Evolutionary conservation across 2,888 invertebrate genomes (phyloP), one percentile per base, ranked within the genome.

Genomic region (Ichneumoninae sp.): DNA sequence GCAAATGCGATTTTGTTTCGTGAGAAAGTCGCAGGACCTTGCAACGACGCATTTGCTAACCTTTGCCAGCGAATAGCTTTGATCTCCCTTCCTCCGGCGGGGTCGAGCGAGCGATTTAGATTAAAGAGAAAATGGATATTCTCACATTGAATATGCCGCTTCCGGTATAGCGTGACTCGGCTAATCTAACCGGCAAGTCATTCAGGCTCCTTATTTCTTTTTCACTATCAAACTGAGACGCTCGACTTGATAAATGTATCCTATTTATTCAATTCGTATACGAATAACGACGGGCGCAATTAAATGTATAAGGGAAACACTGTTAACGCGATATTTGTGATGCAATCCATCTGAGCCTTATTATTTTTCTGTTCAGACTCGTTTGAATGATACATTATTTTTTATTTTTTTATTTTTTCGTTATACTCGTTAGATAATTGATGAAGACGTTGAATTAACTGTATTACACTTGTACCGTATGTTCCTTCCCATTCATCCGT

Each of bases 1-100:
- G 30, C 52, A 66, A 65, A 69, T 71, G 76, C 82, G 62, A 76
- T 84, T 79, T 84, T 82, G 84, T 84, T 84, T 82, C 84, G 82
- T 84, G 84, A 84, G 84, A 84, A 84, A 79, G 79, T 82, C 76
- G 36, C 52, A 65, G 65, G 66, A 40, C 52, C 36, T 7, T 22
- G 47, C 22, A 26, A 33, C 74, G 62, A 74, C 60, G 74, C 62
- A 50, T 62, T 62, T 19, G 65, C 74, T 75, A 62, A 62, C 62
- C 62, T 62, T 62, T 33, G 62, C 30, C 62, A 33, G 30, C 30
- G 7, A 13, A 30, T 16, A 19, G 19, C 19, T 19, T 19, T 19
- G 19, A 16, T 62, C 40, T 66, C 13, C 4, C 66, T 26, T 19
- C 52, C 52, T 22, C 47, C 19, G 8, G 50, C 66, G 54, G 40